A percentile compares a stretch with the other conserved stretches of the same genome.
Evolutionary conservation across 2,888 invertebrate species (phyloP).

Genomic region (Eupithecia abbreviata): DNA sequence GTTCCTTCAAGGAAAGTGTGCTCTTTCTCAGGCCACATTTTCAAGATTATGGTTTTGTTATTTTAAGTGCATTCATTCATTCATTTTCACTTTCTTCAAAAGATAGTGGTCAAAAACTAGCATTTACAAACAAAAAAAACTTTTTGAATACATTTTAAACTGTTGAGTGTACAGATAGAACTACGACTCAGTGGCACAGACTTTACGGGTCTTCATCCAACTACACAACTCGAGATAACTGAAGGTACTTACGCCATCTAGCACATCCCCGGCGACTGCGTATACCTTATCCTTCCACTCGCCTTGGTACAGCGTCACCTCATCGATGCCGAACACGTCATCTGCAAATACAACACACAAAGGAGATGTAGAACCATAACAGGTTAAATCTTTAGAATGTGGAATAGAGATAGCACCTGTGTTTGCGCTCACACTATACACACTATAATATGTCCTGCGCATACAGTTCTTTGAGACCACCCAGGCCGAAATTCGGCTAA

Average conservation of each 20-base stretch:
- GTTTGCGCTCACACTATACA: too few species aligned
- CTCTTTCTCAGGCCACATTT: background rate
- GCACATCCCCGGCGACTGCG: conserved; percentile 95
- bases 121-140: too few species aligned
- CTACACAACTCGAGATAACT: background rate
- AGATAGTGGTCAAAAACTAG: too few species aligned
- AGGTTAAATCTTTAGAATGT: background rate
- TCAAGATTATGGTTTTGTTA: background rate
- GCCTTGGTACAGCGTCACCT: conserved; percentile 94
- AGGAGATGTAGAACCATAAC: background rate
- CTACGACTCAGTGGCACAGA: background rate
- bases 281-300: conserved; percentile 94
- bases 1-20: background rate
- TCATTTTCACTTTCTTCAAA: too few species aligned
- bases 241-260: conserved; percentile 92
- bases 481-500: too few species aligned
- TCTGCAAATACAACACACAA: conserved; percentile 80
- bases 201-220: background rate
- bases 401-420: too few species aligned
- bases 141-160: too few species aligned
- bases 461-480: too few species aligned
- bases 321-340: conserved; percentile 96
- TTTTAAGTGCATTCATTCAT: too few species aligned
- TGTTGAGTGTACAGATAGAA: too few species aligned
- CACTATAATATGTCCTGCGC: too few species aligned